These are phyloP conservation scores for Sminthopsis crassicaudata DNA, from an alignment of 2,113 vertebrate genomes.

Conservation along the genomic window DNA sequence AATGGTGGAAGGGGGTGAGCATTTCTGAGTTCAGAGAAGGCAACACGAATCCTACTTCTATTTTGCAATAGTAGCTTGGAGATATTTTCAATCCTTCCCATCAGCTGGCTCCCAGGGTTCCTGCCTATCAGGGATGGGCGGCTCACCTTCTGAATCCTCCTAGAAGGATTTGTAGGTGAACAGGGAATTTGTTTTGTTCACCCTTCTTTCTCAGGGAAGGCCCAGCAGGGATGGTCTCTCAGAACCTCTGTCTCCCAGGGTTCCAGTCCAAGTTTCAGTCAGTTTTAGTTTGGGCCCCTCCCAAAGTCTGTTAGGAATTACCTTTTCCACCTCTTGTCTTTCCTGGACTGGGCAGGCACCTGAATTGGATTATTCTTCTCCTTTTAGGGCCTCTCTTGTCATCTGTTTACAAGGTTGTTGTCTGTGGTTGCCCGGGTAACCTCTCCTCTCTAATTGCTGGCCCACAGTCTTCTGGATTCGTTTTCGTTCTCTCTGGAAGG, in stretches of 20 bases:
- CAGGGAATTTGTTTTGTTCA: neutral
- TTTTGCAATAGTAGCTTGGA: neutral
- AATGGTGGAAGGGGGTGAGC: neutral
- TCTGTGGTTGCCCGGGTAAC: constrained; percentile 84
- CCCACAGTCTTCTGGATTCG: constrained; percentile 85
- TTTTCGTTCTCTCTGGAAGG: constrained; percentile 77
- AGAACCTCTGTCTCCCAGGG: neutral
- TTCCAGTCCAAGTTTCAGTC: neutral
- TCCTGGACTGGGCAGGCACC: neutral
- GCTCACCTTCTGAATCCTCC: neutral
- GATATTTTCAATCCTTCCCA: neutral
- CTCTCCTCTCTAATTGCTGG: constrained; percentile 80
- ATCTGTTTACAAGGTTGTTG: constrained; percentile 84
- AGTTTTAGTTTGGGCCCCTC: neutral
- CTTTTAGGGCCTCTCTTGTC: constrained; percentile 75
- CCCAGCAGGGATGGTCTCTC: neutral
- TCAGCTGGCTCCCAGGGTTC: neutral
- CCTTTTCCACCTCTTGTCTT: neutral
- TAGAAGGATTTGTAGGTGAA: neutral
- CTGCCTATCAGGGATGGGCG: neutral
- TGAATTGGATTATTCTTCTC: constrained; percentile 71
- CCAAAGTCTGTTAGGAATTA: neutral
- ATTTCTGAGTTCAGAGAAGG: neutral
- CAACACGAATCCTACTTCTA: neutral
- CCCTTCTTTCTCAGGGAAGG: neutral